Conservation (phyloP, 2,797 vertebrate genomes). For the Glossophaga mutica region DNA sequence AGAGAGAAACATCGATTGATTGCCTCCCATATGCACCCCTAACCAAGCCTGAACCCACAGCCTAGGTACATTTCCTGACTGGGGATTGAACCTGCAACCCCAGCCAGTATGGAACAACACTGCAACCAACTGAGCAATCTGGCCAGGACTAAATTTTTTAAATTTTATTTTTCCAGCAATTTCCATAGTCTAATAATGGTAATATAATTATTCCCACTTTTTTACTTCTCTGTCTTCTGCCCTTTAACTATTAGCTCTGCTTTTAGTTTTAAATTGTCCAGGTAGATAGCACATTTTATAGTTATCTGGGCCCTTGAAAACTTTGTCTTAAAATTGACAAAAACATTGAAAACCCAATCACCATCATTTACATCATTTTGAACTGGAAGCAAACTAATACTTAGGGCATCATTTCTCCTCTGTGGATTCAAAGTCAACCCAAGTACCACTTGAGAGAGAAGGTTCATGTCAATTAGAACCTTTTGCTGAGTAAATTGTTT, state of each 20-base stretch:
- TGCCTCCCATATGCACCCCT: neutral
- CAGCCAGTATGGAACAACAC: neutral
- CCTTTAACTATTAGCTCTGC: neutral
- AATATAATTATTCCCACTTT: neutral
- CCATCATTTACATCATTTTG: neutral
- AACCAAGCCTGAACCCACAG: neutral
- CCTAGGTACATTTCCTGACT: neutral
- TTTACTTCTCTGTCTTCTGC: neutral
- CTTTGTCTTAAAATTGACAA: slow-evolving; percentile 6
- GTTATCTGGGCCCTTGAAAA: neutral
- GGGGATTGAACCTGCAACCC: neutral
- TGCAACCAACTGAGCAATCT: neutral
- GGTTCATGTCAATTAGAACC: neutral
- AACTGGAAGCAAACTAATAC: neutral
- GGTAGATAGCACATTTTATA: neutral
- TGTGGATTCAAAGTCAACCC: neutral
- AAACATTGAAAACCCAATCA: neutral
- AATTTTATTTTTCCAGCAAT: neutral
- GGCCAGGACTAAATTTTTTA: neutral
- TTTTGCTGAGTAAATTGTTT: neutral
- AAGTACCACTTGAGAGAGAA: neutral
- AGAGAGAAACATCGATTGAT: neutral
- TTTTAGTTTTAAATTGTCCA: neutral
- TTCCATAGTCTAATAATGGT: neutral
- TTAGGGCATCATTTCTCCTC: neutral